Evolutionary conservation across 2,113 vertebrate species (phyloP), one percentile per base, ranked within the genome.

Genomic region (Percopsis transmontana): DNA sequence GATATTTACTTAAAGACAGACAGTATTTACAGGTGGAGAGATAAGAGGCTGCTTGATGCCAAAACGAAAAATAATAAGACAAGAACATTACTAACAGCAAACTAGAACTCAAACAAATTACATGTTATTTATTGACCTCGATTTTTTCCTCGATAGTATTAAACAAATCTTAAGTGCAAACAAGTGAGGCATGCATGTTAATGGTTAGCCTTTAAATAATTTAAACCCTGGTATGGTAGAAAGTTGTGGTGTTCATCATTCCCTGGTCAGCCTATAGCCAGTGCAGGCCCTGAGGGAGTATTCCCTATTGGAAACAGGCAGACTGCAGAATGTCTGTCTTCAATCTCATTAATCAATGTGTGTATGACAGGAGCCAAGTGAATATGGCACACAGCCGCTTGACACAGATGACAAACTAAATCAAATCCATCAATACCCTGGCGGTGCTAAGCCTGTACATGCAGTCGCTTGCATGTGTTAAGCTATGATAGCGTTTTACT

Each of bases 1-100:
- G 8, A 59, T 27, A 62, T 79, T 79, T 85, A 81, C 74, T 76
- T 85, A 83, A 86, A 75, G 33, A 81, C 42, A 84, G 72, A 79
- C 72, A 56, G 83, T 72, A 66, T 80, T 82, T 60, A 83, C 67
- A 0, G 76, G 80, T 50, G 80, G 78, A 54, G 73, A 77, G 27
- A 72, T 21, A 42, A 73, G 54, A 60, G 74, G 57, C 62, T 14
- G 75, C 80, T 45, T 83, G 75, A 65, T 86, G 86, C 84, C 86
- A 86, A 62, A n/a, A n/a, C n/a, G 51, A 59, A 63, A 61, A 21
- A 68, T 9, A 64, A 59, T 10, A 58, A 21, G 52, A 54, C 10
- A 48, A 41, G 24, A 39, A 63, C 44, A 57, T 18, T 39, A 15
- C 3, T 55, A 14, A 27, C 2, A n/a, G n/a, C n/a, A 33, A 27